Conservation (phyloP, 2,888 invertebrate species). For the Latrodectus elegans region DNA sequence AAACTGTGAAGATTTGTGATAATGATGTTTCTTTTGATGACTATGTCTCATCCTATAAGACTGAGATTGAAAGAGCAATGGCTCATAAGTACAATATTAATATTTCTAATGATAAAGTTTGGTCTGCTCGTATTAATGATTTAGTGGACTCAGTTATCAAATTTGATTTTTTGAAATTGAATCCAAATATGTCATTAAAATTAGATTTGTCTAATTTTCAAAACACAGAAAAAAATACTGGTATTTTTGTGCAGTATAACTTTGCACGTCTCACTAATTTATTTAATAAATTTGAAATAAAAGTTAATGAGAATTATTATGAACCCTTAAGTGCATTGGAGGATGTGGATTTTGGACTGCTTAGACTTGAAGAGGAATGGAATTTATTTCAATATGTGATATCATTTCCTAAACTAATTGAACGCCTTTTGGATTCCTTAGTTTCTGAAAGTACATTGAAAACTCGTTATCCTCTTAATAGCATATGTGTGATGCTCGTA, state of each 20-base stretch:
- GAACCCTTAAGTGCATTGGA: slow-evolving; percentile 11
- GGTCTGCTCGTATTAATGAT: slow-evolving; percentile 13
- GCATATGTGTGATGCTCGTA: slow-evolving; percentile 36
- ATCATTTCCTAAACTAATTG: slow-evolving; percentile 35
- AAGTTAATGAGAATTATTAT: slow-evolving; percentile 45
- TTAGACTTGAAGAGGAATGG: slow-evolving; percentile 54
- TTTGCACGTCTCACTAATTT: slow-evolving; percentile 54
- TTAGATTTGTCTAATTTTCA: background rate
- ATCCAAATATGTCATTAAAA: slow-evolving; percentile 19
- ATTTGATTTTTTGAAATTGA: slow-evolving; percentile 39
- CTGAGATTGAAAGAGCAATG: slow-evolving; percentile 33
- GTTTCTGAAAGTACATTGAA: background rate
- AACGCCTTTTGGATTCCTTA: slow-evolving; percentile 16
- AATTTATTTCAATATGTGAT: slow-evolving; percentile 41
- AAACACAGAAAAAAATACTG: slow-evolving; percentile 20
- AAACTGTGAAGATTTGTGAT: slow-evolving; percentile 7
- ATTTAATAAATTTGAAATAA: slow-evolving; percentile 42
- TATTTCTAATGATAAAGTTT: slow-evolving; percentile 2
- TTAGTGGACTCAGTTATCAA: slow-evolving; percentile 37
- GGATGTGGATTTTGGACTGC: slow-evolving; percentile 34
- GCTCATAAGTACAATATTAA: slow-evolving; percentile 24
- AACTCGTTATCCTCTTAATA: slow-evolving; percentile 12
- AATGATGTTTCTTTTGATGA: background rate
- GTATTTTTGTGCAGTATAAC: slow-evolving; percentile 58
- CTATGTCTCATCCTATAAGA: background rate